A percentile compares a stretch with the other conserved stretches of the same genome.
phyloP scores from a whole-genome alignment of 2,797 vertebrate species.

The Megalops cyprinoides region DNA sequence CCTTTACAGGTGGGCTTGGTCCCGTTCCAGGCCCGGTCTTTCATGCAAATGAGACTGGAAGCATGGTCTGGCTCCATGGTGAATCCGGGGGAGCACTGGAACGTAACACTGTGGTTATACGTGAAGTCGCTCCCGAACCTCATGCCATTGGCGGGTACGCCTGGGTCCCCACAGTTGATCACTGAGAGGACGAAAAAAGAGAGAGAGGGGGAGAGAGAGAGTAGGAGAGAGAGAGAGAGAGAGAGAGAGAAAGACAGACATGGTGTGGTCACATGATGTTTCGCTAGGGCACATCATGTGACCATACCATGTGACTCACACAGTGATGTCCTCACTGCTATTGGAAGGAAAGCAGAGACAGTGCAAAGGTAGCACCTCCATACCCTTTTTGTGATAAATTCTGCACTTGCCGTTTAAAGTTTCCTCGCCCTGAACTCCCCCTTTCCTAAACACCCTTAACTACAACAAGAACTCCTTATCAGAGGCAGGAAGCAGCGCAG shows the following conservation, averaged over 20 bases:
- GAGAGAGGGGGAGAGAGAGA: neutral
- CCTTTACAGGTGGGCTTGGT: constrained; percentile 94
- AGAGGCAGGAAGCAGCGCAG: no score
- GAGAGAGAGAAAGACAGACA: neutral
- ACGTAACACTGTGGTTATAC: constrained; percentile 82
- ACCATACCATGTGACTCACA: neutral
- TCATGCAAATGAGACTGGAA: constrained; percentile 88
- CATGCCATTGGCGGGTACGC: constrained; percentile 89
- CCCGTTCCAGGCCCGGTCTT: constrained; percentile 93
- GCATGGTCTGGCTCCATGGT: constrained; percentile 90
- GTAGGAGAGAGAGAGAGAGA: neutral
- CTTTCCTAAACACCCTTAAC: no score
- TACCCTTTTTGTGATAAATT: no score
- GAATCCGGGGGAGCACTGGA: constrained; percentile 90
- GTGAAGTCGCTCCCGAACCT: constrained; percentile 87
- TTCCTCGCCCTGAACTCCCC: no score
- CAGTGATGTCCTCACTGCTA: neutral
- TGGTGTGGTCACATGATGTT: neutral
- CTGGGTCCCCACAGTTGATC: constrained; percentile 95
- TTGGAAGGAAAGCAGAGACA: neutral
- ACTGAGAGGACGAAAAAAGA: constrained; percentile 66
- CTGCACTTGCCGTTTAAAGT: no score
- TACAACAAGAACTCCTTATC: no score
- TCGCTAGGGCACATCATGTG: no score
- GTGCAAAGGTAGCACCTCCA: neutral